A percentile compares a stretch with the other conserved stretches of the same genome.
phyloP scores from a whole-genome alignment of 1,140 invertebrate species.

The Anastrepha obliqua region DNA sequence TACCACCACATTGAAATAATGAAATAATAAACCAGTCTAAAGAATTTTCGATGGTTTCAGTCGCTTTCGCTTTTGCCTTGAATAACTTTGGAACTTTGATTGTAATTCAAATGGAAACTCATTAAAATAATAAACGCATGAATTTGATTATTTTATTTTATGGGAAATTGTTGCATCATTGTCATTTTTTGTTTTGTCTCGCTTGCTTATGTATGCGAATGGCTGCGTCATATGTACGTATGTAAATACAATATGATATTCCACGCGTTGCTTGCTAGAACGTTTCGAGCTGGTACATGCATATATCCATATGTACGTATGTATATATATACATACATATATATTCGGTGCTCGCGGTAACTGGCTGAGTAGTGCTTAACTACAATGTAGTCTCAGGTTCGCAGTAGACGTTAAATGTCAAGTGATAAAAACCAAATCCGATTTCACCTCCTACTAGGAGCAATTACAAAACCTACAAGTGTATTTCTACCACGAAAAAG shows the following conservation, averaged over 20 bases:
- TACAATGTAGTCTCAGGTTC: no score
- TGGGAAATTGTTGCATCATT: neutral
- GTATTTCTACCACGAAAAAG: no score
- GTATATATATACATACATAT: neutral
- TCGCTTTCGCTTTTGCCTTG: slow-evolving; percentile 19
- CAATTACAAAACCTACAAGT: no score
- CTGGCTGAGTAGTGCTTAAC: no score
- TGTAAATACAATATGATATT: neutral
- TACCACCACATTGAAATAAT: slow-evolving; percentile 2
- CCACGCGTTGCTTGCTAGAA: no score
- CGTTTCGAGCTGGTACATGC: neutral
- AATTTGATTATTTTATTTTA: slow-evolving; percentile 19
- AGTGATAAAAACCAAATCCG: no score
- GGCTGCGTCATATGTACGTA: neutral
- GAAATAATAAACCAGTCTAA: slow-evolving; percentile 31
- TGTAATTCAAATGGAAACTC: slow-evolving; percentile 51
- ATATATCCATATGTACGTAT: neutral
- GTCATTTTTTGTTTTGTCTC: neutral
- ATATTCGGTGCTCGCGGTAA: no score
- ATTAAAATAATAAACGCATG: slow-evolving; percentile 54
- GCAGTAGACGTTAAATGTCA: no score
- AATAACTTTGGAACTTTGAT: slow-evolving; percentile 42
- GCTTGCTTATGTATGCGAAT: neutral
- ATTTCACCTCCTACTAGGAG: no score
- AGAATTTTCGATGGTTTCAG: neutral